A percentile compares a stretch with the other conserved stretches of the same genome.
These are phyloP conservation scores for Tetrao urogallus DNA, from an alignment of 2,113 vertebrate genomes.

Conservation along the genomic window DNA sequence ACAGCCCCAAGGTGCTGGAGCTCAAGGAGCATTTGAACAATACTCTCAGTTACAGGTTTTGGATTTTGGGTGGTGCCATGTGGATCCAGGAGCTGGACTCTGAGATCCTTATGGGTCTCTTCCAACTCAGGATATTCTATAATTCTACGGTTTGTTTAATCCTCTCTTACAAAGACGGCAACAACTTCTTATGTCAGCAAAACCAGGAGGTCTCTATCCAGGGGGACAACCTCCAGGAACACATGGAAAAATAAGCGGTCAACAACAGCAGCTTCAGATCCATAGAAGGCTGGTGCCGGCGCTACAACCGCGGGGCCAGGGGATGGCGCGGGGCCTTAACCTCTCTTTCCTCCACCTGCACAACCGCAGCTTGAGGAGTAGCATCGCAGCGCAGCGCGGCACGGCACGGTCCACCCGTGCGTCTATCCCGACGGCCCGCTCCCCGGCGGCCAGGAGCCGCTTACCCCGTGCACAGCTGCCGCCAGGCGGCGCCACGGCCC, in stretches of 20 bases:
- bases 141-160: background rate
- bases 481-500: too few species aligned
- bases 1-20: too few species aligned
- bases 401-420: background rate
- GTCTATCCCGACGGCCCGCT: too few species aligned
- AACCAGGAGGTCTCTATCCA: background rate
- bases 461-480: background rate
- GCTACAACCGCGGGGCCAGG: too few species aligned
- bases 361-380: background rate
- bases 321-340: background rate
- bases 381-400: slow-evolving; percentile 7
- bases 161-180: background rate
- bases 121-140: too few species aligned
- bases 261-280: too few species aligned
- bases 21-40: too few species aligned
- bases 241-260: rapidly evolving
- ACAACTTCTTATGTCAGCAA: background rate
- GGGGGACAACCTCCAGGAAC: background rate
- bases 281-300: rapidly evolving
- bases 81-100: too few species aligned
- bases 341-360: background rate
- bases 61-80: too few species aligned
- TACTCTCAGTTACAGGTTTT: too few species aligned
- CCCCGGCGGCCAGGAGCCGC: background rate
- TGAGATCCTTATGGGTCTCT: too few species aligned